These are phyloP conservation scores for Chanos chanos DNA, from an alignment of 2,797 vertebrate species.

Conservation along the genomic window DNA sequence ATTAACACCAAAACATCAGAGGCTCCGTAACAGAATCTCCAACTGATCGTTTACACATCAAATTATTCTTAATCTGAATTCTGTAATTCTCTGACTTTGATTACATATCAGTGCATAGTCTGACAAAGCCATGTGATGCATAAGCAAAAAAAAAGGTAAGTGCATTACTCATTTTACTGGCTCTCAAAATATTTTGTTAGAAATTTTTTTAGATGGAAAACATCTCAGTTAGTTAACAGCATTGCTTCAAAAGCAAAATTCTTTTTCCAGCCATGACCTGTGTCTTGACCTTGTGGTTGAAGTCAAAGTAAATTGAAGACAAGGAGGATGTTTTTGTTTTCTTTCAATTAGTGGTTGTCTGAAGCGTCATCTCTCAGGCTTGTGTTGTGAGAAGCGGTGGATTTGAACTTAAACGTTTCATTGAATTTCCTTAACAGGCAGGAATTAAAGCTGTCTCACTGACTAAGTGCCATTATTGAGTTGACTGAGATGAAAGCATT, in stretches of 20 bases:
- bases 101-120: conserved; percentile 32
- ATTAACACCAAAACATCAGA: conserved; percentile 16
- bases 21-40: too few species aligned
- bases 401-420: conserved; percentile 19
- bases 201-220: too few species aligned
- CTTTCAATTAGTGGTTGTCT: neutral
- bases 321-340: neutral
- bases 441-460: neutral
- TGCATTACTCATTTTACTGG: too few species aligned
- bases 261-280: neutral
- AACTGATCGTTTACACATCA: too few species aligned
- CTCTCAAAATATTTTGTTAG: neutral
- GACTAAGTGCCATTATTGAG: neutral
- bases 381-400: neutral
- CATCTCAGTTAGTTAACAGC: too few species aligned
- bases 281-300: too few species aligned
- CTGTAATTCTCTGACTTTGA: too few species aligned
- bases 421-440: neutral
- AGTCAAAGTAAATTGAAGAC: neutral
- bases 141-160: too few species aligned
- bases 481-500: conserved; percentile 7
- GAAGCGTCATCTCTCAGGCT: neutral
- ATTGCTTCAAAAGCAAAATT: neutral
- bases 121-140: too few species aligned
- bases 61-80: too few species aligned